Base-by-base conservation (phyloP, 2,888 invertebrate genomes). In the Strigamia transsilvanica region DNA sequence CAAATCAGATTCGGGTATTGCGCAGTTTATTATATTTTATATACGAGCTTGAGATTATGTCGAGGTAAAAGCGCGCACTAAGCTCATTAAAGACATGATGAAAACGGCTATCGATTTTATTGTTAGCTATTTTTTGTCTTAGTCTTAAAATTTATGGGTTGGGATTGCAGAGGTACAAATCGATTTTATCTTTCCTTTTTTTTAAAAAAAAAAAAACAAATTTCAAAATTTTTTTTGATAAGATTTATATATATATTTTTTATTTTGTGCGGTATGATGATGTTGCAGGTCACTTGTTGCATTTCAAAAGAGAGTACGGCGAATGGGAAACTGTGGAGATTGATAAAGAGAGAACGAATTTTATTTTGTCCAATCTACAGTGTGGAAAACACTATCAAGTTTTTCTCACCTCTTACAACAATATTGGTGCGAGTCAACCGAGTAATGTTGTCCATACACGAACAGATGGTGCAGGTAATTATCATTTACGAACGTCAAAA, bases 341-440 rank as follows among this genome's bases (percentile, higher is more conserved):
- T 21, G 82, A 81, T 41, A 56, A 79, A 56, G 80, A 82, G 13
- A 9, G 38, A 32, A 79, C n/a, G 18, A 42, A 32, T 78, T 82
- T 81, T 78, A 82, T 80, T 18, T 66, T 83, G 27, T 79, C 80
- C 34, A 82, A 82, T 23, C 66, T 83, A 21, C 82, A 82, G 18
- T 83, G 83, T 80, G 83, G 83, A 61, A 82, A 82, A 38, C 23
- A 77, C 42, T 83, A 83, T 56, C 82, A 83, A 61, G 41, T 83
- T 23, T 80, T 27, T 51, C 41, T 83, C 38, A 32, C 61, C 18
- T 80, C 83, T 56, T 79, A 79, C 66, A 83, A 83, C 78, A 82
- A 82, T 13, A 83, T 82, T 73, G 83, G 82, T 7, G 80, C 56
- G 38, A 82, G 83, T 34, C 81, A 82, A 23, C 61, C 80, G 13